Evolutionary conservation across 2,113 vertebrate species (phyloP).

Genomic region (Onychostruthus taczanowskii): DNA sequence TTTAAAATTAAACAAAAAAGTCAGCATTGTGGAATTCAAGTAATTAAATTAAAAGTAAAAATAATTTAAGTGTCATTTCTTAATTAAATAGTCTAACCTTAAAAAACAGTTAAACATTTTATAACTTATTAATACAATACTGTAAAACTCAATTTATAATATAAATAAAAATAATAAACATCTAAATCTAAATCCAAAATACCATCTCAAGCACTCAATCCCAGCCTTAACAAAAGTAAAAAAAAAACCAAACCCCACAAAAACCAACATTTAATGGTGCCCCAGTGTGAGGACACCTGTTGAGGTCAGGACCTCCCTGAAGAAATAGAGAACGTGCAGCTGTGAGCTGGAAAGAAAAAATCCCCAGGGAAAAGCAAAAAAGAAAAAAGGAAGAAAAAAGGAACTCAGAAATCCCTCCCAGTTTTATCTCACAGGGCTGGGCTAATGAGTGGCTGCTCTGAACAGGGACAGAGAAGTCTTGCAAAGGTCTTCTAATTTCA

Average conservation of each 20-base stretch:
- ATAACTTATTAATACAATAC: background rate
- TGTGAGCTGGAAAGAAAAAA: background rate
- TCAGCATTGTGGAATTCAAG: background rate
- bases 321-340: background rate
- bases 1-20: background rate
- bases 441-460: rapidly evolving
- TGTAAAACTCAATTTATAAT: background rate
- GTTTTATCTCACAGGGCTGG: background rate
- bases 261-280: background rate
- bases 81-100: background rate
- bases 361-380: background rate
- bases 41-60: background rate
- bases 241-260: background rate
- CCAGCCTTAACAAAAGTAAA: background rate
- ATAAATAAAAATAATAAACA: background rate
- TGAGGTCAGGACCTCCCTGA: background rate
- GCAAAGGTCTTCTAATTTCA: background rate
- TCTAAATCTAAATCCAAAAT: background rate
- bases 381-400: background rate
- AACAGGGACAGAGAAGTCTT: background rate
- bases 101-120: background rate
- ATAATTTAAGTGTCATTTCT: background rate
- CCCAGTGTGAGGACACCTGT: background rate
- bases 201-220: background rate
- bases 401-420: background rate